Evolutionary conservation across 2,888 invertebrate species (phyloP).

Genomic region (Drosophila neonasuta): DNA sequence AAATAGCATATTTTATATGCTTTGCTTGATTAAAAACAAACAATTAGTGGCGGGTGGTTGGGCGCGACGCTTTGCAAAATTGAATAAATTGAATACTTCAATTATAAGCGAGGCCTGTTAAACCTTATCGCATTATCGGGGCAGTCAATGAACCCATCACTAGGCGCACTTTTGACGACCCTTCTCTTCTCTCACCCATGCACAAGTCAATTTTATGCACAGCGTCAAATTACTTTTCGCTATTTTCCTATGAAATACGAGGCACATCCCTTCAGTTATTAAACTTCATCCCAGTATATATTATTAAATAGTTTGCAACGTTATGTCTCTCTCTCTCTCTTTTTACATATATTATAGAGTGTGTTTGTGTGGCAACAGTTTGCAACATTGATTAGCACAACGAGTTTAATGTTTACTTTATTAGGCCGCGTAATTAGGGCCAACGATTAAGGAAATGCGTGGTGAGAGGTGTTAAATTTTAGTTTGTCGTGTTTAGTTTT

Average conservation of each 20-base stretch:
- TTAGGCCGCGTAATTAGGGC: slow-evolving; percentile 70
- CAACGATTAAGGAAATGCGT: slow-evolving; percentile 45
- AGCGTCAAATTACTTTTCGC: slow-evolving; percentile 47
- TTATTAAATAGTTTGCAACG: slow-evolving; percentile 15
- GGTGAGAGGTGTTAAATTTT: slow-evolving; percentile 14
- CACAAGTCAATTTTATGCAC: slow-evolving; percentile 39
- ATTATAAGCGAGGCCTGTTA: slow-evolving; percentile 52
- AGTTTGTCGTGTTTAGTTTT: slow-evolving; percentile 19
- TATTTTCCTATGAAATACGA: slow-evolving; percentile 51
- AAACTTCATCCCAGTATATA: slow-evolving; percentile 33
- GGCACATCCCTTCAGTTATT: slow-evolving; percentile 13
- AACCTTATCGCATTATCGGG: slow-evolving; percentile 50
- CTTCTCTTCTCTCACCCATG: background rate
- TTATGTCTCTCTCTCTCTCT: background rate
- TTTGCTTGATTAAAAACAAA: slow-evolving; percentile 71
- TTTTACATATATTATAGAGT: background rate
- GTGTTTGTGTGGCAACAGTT: slow-evolving; percentile 42
- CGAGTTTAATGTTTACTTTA: slow-evolving; percentile 73
- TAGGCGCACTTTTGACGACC: background rate
- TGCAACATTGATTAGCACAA: slow-evolving; percentile 70
- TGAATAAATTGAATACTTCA: slow-evolving; percentile 62
- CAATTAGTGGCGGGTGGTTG: slow-evolving; percentile 46
- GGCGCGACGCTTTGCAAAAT: slow-evolving; percentile 14
- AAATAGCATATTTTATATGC: slow-evolving; percentile 64
- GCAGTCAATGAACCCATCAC: slow-evolving; percentile 9